These are phyloP conservation scores for Pantherophis guttatus DNA, from an alignment of 2,113 vertebrate genomes.

Conservation along the genomic window DNA sequence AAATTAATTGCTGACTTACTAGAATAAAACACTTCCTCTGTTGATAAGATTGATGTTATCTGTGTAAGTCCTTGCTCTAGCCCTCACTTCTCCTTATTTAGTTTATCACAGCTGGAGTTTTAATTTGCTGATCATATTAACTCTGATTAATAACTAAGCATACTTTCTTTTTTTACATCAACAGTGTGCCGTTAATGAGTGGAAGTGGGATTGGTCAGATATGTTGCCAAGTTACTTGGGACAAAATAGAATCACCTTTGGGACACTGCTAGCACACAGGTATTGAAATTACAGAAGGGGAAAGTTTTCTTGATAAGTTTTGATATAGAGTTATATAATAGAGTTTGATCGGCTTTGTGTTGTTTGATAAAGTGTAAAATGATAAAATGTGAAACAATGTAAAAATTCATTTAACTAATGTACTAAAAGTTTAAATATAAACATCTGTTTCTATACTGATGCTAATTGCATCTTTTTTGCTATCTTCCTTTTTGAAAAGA, in stretches of 20 bases:
- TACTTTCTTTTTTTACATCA: conserved; percentile 83
- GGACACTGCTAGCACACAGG: conserved; percentile 86
- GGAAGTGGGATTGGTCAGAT: conserved; percentile 88
- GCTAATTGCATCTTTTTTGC: not conserved
- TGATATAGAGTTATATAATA: too few relatives aligned
- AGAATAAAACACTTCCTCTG: conserved; percentile 89
- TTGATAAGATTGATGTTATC: conserved; percentile 85
- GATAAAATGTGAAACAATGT: not conserved
- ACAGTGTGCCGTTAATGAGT: conserved; percentile 84
- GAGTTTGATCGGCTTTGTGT: not conserved
- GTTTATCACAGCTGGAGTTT: conserved; percentile 85
- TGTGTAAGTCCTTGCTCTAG: conserved; percentile 78
- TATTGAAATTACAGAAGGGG: conserved; percentile 61
- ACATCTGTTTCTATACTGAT: not conserved
- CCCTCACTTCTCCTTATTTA: conserved; percentile 82
- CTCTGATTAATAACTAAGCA: conserved; percentile 95
- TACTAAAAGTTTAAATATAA: not conserved
- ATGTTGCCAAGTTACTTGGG: conserved; percentile 82
- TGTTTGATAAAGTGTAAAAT: not conserved
- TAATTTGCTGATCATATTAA: conserved; percentile 93
- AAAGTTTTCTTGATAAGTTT: not conserved
- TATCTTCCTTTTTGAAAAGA: not conserved
- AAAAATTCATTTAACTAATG: not conserved
- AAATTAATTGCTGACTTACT: conserved; percentile 93
- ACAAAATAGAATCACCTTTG: conserved; percentile 88